phyloP scores from a whole-genome alignment of 2,888 invertebrate species.

The Ichneumoninae sp. region DNA sequence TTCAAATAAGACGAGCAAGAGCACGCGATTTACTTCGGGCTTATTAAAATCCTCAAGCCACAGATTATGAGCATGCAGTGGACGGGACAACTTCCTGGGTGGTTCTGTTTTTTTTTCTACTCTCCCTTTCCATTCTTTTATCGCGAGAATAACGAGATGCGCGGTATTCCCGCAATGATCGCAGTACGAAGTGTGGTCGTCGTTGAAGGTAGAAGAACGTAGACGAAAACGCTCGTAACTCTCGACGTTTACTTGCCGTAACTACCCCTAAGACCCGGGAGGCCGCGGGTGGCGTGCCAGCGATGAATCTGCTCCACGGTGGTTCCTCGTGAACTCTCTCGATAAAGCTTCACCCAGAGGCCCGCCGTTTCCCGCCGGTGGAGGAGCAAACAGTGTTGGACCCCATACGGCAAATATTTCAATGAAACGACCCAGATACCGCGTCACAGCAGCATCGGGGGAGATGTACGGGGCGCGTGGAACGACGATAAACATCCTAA shows the following conservation, averaged over 20 bases:
- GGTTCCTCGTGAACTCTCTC: constrained; percentile 50
- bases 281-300: constrained; percentile 43
- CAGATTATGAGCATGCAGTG: constrained; percentile 37
- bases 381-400: constrained; percentile 13
- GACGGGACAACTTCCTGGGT: constrained; percentile 21
- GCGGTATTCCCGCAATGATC: constrained; percentile 43
- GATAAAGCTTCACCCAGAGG: constrained; percentile 62
- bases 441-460: constrained; percentile 17
- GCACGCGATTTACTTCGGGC: not conserved
- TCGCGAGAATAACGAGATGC: constrained; percentile 37
- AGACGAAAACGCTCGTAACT: constrained; percentile 49
- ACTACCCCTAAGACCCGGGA: constrained; percentile 64
- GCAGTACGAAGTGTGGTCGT: constrained; percentile 41
- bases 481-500: constrained; percentile 52
- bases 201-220: constrained; percentile 2
- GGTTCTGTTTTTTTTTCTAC: not conserved
- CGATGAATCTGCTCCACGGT: constrained; percentile 61
- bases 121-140: constrained; percentile 25
- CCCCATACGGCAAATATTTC: constrained; percentile 70
- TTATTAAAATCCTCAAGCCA: constrained; percentile 44
- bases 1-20: constrained; percentile 9
- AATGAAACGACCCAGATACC: constrained; percentile 57
- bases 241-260: constrained; percentile 68
- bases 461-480: constrained; percentile 17
- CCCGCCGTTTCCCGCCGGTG: not conserved